A percentile compares a stretch with the other conserved stretches of the same genome.
Evolutionary conservation across 1,140 invertebrate species (phyloP).

Genomic region (Harlomillsia oculata): DNA sequence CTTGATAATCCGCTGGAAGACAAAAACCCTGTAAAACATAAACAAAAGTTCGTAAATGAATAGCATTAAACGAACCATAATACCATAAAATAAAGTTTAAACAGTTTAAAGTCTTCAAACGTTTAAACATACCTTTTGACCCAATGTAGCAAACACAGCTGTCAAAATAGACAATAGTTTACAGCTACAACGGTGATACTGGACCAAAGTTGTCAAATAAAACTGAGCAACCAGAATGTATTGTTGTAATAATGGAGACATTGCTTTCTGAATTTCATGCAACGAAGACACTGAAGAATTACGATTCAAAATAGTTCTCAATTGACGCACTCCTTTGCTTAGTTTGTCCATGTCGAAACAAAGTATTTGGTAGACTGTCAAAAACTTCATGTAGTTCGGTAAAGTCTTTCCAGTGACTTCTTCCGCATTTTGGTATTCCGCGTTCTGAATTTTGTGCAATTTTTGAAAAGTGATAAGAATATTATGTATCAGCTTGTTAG

Average conservation of each 20-base stretch:
- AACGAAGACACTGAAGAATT: too few relatives aligned
- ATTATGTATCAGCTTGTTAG: not conserved
- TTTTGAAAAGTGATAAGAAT: slow-evolving; percentile 26
- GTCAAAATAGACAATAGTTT: slow-evolving; percentile 76
- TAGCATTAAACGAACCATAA: too few relatives aligned
- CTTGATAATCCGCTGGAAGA: slow-evolving; percentile 63
- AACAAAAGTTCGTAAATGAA: too few relatives aligned
- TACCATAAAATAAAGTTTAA: too few relatives aligned
- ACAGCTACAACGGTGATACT: slow-evolving; percentile 60
- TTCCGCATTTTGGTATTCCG: not conserved
- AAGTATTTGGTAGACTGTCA: not conserved
- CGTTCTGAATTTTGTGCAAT: slow-evolving; percentile 1
- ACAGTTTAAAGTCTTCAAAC: too few relatives aligned
- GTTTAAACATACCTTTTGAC: slow-evolving; percentile 61
- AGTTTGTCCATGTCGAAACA: slow-evolving; percentile 12
- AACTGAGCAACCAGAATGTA: slow-evolving; percentile 63
- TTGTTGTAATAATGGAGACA: slow-evolving; percentile 67
- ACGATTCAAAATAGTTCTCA: slow-evolving; percentile 7
- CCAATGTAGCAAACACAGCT: slow-evolving; percentile 73
- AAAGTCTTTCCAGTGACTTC: not conserved
- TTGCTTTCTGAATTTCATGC: not conserved
- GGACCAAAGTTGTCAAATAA: slow-evolving; percentile 63
- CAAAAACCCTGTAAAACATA: slow-evolving; percentile 68
- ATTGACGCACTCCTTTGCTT: not conserved
- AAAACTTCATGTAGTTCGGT: not conserved